Evolutionary conservation across 2,888 invertebrate genomes (phyloP), one percentile per base, ranked within the genome.

Genomic region (Slavum lentiscoides): DNA sequence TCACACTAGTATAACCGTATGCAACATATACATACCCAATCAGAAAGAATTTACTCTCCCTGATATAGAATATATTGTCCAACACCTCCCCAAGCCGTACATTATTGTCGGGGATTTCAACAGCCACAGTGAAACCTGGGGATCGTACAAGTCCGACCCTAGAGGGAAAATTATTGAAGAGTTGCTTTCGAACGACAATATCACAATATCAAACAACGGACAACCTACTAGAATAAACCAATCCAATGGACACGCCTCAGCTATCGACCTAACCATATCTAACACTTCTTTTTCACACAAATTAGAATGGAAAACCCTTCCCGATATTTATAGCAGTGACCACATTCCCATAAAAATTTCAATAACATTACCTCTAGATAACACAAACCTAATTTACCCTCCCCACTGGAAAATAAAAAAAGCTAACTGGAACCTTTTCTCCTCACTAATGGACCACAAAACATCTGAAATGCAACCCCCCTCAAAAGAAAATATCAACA

Each of bases 321-420:
- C 72, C 0, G 39, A 72, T 43, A 72, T 59, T n/a, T 59, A 72
- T 17, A 68, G 68, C 53, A 59, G 70, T 17, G 70, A 72, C 7
- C 70, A 59, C 11, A 72, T 72, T 2, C 70, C 59, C 1, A 37
- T 72, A 58, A n/a, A 72, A 72, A 59, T 72, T 3, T 37, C 59
- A 11, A 7, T 53, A 0, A 68, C 49, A 3, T 30, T 68, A 8
- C 70, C 58, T 13, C 58, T 72, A 5, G 39, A 72, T 39, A 21
- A n/a, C n/a, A n/a, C n/a, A n/a, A n/a, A n/a, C n/a, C n/a, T n/a
- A n/a, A n/a, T n/a, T n/a, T n/a, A n/a, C n/a, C n/a, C n/a, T n/a
- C n/a, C n/a, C n/a, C n/a, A n/a, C n/a, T 72, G 59, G 70, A 59
- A 58, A 39, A n/a, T n/a, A 3, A 72, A 72, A 59, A 59, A 59